Evolutionary conservation across 1,140 invertebrate species (phyloP).

Genomic region (Drosophila lowei): DNA sequence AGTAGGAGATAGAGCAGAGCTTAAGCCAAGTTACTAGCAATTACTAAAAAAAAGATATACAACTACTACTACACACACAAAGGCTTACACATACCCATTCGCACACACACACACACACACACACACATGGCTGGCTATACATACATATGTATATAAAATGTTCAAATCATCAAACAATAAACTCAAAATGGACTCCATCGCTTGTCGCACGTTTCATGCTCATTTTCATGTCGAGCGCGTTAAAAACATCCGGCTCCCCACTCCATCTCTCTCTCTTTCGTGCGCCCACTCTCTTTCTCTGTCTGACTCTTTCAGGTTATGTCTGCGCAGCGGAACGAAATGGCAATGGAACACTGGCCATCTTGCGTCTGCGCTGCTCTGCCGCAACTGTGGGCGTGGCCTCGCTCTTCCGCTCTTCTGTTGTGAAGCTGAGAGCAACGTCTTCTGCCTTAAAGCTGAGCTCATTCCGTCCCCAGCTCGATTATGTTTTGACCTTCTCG

Average conservation of each 20-base stretch:
- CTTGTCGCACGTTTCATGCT: constrained; percentile 80
- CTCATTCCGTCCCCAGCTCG: constrained; percentile 47
- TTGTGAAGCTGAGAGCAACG: constrained; percentile 58
- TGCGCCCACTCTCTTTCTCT: constrained; percentile 11
- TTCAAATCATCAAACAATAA: constrained; percentile 84
- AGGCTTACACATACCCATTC: neutral
- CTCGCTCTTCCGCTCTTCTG: constrained; percentile 11
- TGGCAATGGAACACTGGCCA: constrained; percentile 38
- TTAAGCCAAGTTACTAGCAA: constrained; percentile 66
- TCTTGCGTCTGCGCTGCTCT: constrained; percentile 63
- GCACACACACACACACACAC: constrained; percentile 2
- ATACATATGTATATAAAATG: constrained; percentile 72
- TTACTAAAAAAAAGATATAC: constrained; percentile 67
- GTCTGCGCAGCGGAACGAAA: too few relatives aligned
- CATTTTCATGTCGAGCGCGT: constrained; percentile 82
- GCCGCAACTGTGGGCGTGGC: constrained; percentile 46
- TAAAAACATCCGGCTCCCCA: constrained; percentile 65
- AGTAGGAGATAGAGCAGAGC: constrained; percentile 3
- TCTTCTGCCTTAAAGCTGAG: constrained; percentile 12
- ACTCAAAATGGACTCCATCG: constrained; percentile 83
- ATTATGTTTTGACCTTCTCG: constrained; percentile 76
- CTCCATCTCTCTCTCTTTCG: constrained; percentile 19
- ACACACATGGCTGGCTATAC: constrained; percentile 19
- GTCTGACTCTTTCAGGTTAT: constrained; percentile 36
- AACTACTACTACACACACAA: constrained; percentile 37